These are phyloP conservation scores for Ennomos fuscantarius DNA, from an alignment of 2,888 invertebrate species.

Conservation along the genomic window DNA sequence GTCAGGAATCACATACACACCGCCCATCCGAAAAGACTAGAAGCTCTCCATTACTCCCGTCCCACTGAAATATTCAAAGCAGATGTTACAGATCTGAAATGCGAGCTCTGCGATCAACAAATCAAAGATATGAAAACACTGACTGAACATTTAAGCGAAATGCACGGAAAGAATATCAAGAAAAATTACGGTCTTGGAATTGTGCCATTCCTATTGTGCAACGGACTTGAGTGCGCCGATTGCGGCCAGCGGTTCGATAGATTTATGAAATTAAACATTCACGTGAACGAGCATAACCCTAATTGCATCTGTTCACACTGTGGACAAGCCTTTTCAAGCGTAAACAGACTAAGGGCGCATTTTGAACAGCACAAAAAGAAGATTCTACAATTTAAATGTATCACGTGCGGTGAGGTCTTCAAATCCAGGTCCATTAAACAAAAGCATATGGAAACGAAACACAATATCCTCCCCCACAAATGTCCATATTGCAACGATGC, in stretches of 20 bases:
- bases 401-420: conserved; percentile 64
- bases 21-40: conserved; percentile 57
- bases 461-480: conserved; percentile 51
- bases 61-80: conserved; percentile 54
- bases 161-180: conserved; percentile 62
- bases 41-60: conserved; percentile 34
- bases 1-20: conserved; percentile 58
- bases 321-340: conserved; percentile 58
- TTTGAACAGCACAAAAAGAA: conserved; percentile 45
- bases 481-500: conserved; percentile 62
- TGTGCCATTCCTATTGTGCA: conserved; percentile 60
- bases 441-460: conserved; percentile 60
- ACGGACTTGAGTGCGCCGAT: conserved; percentile 59
- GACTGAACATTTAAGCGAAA: conserved; percentile 58
- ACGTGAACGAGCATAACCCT: conserved; percentile 72
- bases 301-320: conserved; percentile 73
- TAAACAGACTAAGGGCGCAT: conserved; percentile 17
- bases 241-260: conserved; percentile 64
- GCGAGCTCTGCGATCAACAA: conserved; percentile 58
- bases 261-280: conserved; percentile 69
- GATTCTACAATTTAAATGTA: conserved; percentile 55
- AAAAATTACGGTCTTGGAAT: conserved; percentile 62
- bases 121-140: conserved; percentile 56
- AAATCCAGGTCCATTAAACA: conserved; percentile 51
- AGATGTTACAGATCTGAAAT: conserved; percentile 65